A percentile compares a stretch with the other conserved stretches of the same genome.
phyloP scores from a whole-genome alignment of 2,797 vertebrate species.

The Glossophaga mutica region DNA sequence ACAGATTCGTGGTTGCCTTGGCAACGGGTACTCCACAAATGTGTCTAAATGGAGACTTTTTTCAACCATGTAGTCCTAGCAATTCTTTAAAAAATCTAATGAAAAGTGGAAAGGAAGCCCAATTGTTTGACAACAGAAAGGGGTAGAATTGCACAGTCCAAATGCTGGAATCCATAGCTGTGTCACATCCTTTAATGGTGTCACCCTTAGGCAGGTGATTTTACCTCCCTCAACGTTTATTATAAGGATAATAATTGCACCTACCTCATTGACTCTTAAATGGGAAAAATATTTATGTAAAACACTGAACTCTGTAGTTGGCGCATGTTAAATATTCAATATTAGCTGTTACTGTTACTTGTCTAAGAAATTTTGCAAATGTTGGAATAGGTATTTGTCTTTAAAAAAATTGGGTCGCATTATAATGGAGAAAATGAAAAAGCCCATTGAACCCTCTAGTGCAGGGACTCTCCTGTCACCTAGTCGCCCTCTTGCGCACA shows the following conservation, averaged over 20 bases:
- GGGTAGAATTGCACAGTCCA: not conserved
- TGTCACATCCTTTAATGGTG: not conserved
- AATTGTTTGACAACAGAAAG: not conserved
- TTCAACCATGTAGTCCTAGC: not conserved
- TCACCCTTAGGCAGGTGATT: not conserved
- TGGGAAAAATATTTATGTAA: not conserved
- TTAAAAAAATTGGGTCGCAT: not conserved
- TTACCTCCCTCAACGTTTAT: not conserved
- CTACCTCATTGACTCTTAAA: not conserved
- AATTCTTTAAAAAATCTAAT: not conserved
- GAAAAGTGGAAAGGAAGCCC: not conserved
- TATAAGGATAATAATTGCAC: not conserved
- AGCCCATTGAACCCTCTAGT: not conserved
- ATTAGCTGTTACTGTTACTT: not conserved
- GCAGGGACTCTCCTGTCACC: accelerated
- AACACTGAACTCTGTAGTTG: not conserved
- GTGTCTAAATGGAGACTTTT: not conserved
- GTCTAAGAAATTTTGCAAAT: not conserved
- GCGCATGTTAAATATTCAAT: not conserved
- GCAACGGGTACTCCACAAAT: not conserved
- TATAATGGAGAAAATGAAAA: not conserved
- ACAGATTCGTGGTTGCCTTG: not conserved
- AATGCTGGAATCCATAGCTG: accelerated
- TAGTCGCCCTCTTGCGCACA: not conserved
- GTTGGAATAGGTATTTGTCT: not conserved